These are phyloP conservation scores for Pemphigus obesinymphae DNA, from an alignment of 1,140 invertebrate genomes.

Conservation along the genomic window DNA sequence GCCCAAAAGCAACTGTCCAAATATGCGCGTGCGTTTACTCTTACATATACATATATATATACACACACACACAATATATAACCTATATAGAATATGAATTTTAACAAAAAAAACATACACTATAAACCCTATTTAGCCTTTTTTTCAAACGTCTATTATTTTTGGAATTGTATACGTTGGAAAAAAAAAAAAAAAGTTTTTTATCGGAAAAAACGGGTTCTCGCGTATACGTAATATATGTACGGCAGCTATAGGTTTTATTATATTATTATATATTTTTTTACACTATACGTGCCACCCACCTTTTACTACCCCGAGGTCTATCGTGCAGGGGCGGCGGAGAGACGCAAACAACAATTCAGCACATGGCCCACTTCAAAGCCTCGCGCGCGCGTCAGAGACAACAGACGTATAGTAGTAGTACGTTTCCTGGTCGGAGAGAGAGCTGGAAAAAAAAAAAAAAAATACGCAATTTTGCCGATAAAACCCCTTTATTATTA, in stretches of 20 bases:
- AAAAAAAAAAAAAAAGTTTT: slow-evolving; percentile 35
- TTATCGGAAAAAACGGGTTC: slow-evolving; percentile 31
- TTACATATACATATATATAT: not conserved
- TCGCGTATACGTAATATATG: not conserved
- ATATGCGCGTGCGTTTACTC: not conserved
- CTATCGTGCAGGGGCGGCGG: not conserved
- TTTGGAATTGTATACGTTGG: slow-evolving; percentile 9
- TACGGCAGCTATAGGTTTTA: not conserved
- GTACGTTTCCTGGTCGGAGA: slow-evolving; percentile 33
- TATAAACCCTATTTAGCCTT: slow-evolving; percentile 14
- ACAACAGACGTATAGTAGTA: slow-evolving; percentile 22
- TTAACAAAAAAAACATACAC: slow-evolving; percentile 11
- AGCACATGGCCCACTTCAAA: slow-evolving; percentile 41
- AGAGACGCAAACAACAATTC: not conserved
- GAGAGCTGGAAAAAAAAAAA: too few species aligned
- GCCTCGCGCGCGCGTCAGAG: slow-evolving; percentile 10
- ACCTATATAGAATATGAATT: slow-evolving; percentile 23
- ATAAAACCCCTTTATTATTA: slow-evolving; percentile 39
- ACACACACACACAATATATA: too few species aligned
- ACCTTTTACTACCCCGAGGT: slow-evolving; percentile 24
- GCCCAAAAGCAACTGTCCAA: slow-evolving; percentile 31
- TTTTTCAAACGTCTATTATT: slow-evolving; percentile 17
- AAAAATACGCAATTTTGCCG: slow-evolving; percentile 18
- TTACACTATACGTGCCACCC: not conserved
- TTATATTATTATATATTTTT: not conserved